These are phyloP conservation scores for Pomatostomus ruficeps DNA, from an alignment of 2,113 vertebrate species.

Conservation along the genomic window DNA sequence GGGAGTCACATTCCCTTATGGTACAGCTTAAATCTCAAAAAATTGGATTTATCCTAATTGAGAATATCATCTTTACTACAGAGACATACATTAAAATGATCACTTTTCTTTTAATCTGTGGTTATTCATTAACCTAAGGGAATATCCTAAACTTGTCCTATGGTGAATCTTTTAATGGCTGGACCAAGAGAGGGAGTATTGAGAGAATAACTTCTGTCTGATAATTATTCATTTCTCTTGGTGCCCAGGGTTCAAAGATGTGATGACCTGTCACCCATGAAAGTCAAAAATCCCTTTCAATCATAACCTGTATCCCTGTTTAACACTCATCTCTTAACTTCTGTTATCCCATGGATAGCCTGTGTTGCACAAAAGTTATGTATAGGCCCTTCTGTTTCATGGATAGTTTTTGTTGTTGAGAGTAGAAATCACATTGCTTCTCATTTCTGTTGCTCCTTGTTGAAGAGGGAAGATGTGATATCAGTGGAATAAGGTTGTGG, in stretches of 20 bases:
- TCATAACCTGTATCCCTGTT: not conserved
- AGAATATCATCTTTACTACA: not conserved
- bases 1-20: not conserved
- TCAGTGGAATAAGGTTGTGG: not conserved
- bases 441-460: not conserved
- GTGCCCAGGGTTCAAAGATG: not conserved
- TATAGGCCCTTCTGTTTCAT: not conserved
- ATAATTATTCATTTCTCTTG: not conserved
- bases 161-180: not conserved
- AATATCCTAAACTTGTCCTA: not conserved
- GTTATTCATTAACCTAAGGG: conserved; percentile 4
- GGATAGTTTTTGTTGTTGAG: not conserved
- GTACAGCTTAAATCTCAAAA: not conserved
- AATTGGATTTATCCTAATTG: not conserved
- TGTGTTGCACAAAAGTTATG: not conserved
- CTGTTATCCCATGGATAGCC: not conserved
- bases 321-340: not conserved
- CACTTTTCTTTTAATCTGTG: not conserved
- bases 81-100: not conserved
- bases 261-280: not conserved
- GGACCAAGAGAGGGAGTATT: not conserved
- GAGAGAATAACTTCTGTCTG: not conserved
- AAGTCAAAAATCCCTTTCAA: not conserved
- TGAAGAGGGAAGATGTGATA: not conserved
- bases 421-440: not conserved